Evolutionary conservation across 2,797 vertebrate species (phyloP).

Genomic region (Hemitrygon akajei): DNA sequence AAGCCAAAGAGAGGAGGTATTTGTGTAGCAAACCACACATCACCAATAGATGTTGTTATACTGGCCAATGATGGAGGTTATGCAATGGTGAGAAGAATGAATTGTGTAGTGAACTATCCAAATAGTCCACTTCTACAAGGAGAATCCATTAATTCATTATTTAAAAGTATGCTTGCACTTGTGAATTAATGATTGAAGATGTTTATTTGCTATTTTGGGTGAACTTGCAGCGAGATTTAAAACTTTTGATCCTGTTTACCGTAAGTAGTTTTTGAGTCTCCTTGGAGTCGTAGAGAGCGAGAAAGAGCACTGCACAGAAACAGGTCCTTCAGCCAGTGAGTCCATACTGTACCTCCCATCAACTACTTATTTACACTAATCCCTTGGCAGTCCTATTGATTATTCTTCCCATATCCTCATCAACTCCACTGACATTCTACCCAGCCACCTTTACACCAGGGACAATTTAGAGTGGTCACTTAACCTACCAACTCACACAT

Average conservation of each 20-base stretch:
- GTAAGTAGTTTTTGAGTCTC: not conserved
- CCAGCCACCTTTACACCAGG: no score
- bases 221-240: not conserved
- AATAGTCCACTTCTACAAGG: not conserved
- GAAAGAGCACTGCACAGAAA: no score
- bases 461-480: no score
- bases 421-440: no score
- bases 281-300: no score
- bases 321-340: no score
- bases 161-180: not conserved
- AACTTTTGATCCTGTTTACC: not conserved
- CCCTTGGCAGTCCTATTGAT: no score
- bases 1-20: slow-evolving; percentile 85
- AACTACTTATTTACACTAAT: no score
- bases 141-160: no score
- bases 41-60: slow-evolving; percentile 87
- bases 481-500: no score
- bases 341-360: no score
- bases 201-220: not conserved
- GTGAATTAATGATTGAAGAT: not conserved
- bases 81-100: slow-evolving; percentile 75
- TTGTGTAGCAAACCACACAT: slow-evolving; percentile 93
- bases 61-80: slow-evolving; percentile 91
- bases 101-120: not conserved
- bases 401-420: no score